phyloP scores from a whole-genome alignment of 2,888 invertebrate species.

The Netelia virgata region DNA sequence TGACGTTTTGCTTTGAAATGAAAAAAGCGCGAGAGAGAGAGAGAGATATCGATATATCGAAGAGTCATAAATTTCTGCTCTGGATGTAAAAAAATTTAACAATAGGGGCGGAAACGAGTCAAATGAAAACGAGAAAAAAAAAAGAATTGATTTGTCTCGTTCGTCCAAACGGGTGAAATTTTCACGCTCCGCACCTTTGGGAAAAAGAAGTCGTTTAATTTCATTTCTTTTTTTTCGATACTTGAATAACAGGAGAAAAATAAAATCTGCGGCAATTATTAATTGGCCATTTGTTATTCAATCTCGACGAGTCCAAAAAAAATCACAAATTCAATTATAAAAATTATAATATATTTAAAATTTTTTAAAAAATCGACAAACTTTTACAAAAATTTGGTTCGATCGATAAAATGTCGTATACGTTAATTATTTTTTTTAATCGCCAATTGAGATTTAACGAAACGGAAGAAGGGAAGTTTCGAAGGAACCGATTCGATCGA shows the following conservation, averaged over 20 bases:
- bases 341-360: too few relatives aligned
- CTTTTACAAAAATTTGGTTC: too few relatives aligned
- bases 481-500: too few relatives aligned
- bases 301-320: too few relatives aligned
- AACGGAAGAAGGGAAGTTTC: too few relatives aligned
- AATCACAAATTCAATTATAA: too few relatives aligned
- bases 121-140: not conserved
- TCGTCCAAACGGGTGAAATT: constrained; percentile 18
- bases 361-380: too few relatives aligned
- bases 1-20: not conserved
- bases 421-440: not conserved
- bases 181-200: constrained; percentile 1
- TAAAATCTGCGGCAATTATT: not conserved
- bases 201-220: not conserved
- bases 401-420: too few relatives aligned
- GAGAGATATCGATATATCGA: too few relatives aligned
- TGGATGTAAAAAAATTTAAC: not conserved
- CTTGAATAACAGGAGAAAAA: not conserved
- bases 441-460: too few relatives aligned
- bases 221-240: not conserved
- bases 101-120: not conserved
- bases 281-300: not conserved
- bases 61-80: not conserved
- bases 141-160: not conserved
- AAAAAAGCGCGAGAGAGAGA: not conserved